Evolutionary conservation across 2,113 vertebrate species (phyloP).

Genomic region (Spea multiplicata): DNA sequence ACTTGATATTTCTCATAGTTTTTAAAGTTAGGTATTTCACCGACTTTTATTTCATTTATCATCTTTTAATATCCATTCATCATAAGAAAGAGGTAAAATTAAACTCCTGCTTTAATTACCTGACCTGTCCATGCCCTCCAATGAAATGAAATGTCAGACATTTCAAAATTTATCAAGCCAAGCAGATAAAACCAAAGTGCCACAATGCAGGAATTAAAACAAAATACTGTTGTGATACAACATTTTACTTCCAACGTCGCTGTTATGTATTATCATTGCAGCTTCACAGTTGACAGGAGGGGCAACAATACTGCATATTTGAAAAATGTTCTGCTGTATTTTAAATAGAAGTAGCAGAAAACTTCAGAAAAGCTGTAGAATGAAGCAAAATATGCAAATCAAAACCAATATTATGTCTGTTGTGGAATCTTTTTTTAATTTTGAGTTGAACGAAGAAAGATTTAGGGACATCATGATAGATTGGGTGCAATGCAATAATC

Average conservation of each 20-base stretch:
- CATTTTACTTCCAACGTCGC: no score
- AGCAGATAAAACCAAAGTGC: neutral
- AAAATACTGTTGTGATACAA: neutral
- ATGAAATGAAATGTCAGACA: neutral
- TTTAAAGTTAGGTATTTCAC: no score
- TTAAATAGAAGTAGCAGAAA: neutral
- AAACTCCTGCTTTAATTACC: neutral
- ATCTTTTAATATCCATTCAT: no score
- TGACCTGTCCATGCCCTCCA: neutral
- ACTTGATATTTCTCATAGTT: no score
- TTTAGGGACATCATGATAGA: constrained; percentile 64
- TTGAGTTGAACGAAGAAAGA: constrained; percentile 65
- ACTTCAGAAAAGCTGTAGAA: constrained; percentile 58
- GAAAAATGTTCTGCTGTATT: neutral
- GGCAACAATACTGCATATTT: neutral
- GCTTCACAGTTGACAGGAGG: neutral
- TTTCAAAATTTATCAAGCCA: neutral
- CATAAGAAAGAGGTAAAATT: no score
- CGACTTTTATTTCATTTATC: no score
- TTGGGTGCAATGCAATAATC: constrained; percentile 72
- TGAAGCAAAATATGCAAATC: constrained; percentile 71
- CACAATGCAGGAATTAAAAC: neutral
- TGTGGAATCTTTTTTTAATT: constrained; percentile 67
- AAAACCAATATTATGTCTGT: constrained; percentile 64
- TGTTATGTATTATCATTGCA: constrained; percentile 46